Evolutionary conservation across 2,888 invertebrate genomes (phyloP), one percentile per base, ranked within the genome.

Genomic region (Phymatocera aterrima): DNA sequence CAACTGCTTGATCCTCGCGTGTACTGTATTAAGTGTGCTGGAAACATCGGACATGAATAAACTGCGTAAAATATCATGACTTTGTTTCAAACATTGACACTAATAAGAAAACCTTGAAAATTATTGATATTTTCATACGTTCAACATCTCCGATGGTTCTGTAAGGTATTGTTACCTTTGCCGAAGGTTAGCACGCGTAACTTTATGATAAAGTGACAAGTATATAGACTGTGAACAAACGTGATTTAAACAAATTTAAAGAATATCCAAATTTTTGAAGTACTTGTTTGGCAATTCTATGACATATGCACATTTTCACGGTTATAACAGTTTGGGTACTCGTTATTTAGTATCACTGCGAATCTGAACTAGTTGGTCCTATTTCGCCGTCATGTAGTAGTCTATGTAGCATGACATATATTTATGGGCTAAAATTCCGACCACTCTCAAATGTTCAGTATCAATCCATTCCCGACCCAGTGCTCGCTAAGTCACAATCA

Each of bases 91-190:
- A 51, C 51, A 15, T 51, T n/a, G n/a, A n/a, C n/a, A n/a, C n/a
- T n/a, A n/a, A n/a, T n/a, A n/a, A n/a, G n/a, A n/a, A n/a, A n/a
- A n/a, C n/a, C n/a, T n/a, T n/a, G n/a, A n/a, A n/a, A 15, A 61
- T 31, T 61, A 1, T 65, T 12, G 65, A 10, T 24, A 21, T 5
- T 18, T n/a, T 12, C 5, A 8, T 65, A 40, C 10, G 12, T 2
- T 40, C 65, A 46, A 48, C 18, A 40, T 65, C 37, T 40, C 18
- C 64, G 64, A 28, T 65, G n/a, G 21, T 65, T 65, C 40, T 40
- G 40, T 65, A 3, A 18, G 21, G 40, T 65, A 37, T 8, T 10
- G 21, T 21, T 51, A 60, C 4, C 31, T 31, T 60, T 31, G 5
- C 31, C 4, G 6, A 31, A 31, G 60, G 60, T 60, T 1, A n/a